Percentiles rank a stretch among this genome's conserved stretches.
Conservation (phyloP, 2,797 vertebrate species). For the Graptemys geographica region DNA sequence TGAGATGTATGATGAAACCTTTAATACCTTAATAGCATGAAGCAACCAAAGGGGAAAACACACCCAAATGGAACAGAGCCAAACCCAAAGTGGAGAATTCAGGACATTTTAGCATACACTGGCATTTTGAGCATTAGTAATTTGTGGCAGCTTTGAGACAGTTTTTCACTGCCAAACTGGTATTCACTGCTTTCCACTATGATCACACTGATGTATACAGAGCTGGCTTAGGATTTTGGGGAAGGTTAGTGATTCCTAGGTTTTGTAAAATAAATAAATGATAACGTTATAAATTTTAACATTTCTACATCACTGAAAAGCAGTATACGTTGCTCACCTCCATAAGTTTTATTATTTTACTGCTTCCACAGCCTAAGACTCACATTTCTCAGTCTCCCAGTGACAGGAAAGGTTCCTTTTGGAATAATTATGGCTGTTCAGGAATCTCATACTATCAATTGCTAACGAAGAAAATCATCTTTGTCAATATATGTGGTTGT, state of each 20-base stretch:
- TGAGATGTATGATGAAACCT: not conserved
- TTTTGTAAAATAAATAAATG: not conserved
- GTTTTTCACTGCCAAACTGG: not conserved
- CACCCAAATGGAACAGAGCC: not conserved
- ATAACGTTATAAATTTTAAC: not conserved
- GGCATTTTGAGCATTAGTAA: not conserved
- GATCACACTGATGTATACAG: not conserved
- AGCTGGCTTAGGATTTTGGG: not conserved
- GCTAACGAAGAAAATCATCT: constrained; percentile 1
- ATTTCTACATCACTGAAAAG: not conserved
- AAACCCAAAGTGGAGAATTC: not conserved
- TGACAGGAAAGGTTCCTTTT: not conserved
- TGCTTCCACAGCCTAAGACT: not conserved
- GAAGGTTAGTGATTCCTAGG: not conserved
- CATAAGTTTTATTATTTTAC: not conserved
- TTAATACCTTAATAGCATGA: not conserved
- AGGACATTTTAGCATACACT: not conserved
- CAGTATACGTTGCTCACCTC: not conserved
- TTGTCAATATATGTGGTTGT: not conserved
- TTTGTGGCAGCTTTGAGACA: not conserved
- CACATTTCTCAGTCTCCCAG: not conserved
- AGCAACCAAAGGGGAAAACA: not conserved
- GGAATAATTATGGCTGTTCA: not conserved
- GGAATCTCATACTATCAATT: not conserved
- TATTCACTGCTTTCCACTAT: not conserved